Percentiles rank a stretch among this genome's conserved stretches.
phyloP scores from a whole-genome alignment of 2,113 vertebrate species.

The Heterochromis multidens region DNA sequence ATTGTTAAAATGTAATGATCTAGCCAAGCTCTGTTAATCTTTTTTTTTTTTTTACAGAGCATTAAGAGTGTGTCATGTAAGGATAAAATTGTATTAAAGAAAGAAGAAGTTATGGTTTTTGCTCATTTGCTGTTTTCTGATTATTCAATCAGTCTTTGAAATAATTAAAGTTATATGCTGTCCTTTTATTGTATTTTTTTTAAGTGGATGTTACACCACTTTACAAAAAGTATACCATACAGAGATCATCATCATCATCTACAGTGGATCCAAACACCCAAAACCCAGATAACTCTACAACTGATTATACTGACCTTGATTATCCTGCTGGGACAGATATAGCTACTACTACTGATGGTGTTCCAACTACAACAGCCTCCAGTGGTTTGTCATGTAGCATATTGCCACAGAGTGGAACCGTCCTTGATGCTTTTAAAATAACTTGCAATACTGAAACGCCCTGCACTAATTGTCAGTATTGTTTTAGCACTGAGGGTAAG shows the following conservation, averaged over 20 bases:
- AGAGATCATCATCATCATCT: background rate
- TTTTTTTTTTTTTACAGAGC: background rate
- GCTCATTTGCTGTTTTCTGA: background rate
- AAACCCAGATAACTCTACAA: background rate
- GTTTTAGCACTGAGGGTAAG: constrained; percentile 76
- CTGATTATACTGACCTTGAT: rapidly evolving
- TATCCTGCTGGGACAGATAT: too few species aligned
- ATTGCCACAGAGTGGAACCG: constrained; percentile 71
- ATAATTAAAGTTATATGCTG: background rate
- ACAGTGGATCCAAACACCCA: rapidly evolving
- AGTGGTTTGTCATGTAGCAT: constrained; percentile 60
- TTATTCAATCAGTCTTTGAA: background rate
- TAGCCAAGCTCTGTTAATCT: background rate
- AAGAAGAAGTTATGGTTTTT: too few species aligned
- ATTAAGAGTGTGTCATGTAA: too few species aligned
- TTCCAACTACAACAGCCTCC: background rate
- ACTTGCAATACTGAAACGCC: constrained; percentile 63
- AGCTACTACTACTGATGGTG: background rate
- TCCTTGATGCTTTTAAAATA: constrained; percentile 76
- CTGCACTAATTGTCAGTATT: constrained; percentile 73
- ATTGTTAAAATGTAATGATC: background rate
- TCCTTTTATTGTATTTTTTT: background rate
- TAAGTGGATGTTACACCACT: rapidly evolving
- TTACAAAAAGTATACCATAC: background rate
- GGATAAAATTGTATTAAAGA: too few species aligned